Evolutionary conservation across 2,888 invertebrate genomes (phyloP).

Genomic region (Horisme vitalbata): DNA sequence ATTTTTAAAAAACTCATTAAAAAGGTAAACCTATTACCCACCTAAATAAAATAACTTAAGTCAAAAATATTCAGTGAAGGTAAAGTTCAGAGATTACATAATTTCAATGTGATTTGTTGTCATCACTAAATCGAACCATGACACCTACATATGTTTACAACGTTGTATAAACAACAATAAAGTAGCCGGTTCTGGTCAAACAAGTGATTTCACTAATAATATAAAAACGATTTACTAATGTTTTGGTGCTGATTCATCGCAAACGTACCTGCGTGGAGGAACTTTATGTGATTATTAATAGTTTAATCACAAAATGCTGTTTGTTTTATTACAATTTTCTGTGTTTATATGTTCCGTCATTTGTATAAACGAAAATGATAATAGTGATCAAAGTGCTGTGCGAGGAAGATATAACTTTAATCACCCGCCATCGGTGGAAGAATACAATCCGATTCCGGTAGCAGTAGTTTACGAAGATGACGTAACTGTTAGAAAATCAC

Average conservation of each 20-base stretch:
- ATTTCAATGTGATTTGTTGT: conserved; percentile 42
- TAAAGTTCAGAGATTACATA: conserved; percentile 24
- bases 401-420: conserved; percentile 36
- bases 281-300: conserved; percentile 24
- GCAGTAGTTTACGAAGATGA: conserved; percentile 31
- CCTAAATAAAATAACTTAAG: too few species aligned
- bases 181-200: conserved; percentile 52
- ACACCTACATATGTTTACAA: conserved; percentile 24
- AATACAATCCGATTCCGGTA: conserved; percentile 39
- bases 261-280: conserved; percentile 54
- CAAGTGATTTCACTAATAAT: conserved; percentile 59
- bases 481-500: conserved; percentile 10
- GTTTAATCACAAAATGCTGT: conserved; percentile 32
- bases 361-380: conserved; percentile 27
- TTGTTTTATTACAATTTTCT: conserved; percentile 33
- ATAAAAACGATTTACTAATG: conserved; percentile 45
- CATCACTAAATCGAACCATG: conserved; percentile 40
- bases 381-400: conserved; percentile 6
- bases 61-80: neutral
- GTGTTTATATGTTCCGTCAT: conserved; percentile 23
- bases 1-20: too few species aligned
- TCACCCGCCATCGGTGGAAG: conserved; percentile 49
- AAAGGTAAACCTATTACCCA: too few species aligned
- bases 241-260: conserved; percentile 52
- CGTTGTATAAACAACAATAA: conserved; percentile 28